phyloP scores from a whole-genome alignment of 2,888 invertebrate species.

The Temnothorax rugatulus region DNA sequence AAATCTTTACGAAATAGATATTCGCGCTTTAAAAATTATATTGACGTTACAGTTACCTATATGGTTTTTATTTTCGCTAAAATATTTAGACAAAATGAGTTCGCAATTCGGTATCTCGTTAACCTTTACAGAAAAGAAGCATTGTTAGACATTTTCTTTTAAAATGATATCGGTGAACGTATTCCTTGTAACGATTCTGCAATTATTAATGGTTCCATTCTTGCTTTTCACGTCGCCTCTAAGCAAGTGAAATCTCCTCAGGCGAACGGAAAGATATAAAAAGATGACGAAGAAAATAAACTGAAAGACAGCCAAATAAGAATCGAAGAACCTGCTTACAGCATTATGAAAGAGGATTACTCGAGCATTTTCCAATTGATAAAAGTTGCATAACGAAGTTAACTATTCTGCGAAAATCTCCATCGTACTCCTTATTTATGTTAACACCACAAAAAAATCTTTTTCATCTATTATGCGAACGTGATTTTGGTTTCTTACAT shows the following conservation, averaged over 20 bases:
- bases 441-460: background rate
- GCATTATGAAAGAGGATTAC: background rate
- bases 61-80: background rate
- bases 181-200: slow-evolving; percentile 13
- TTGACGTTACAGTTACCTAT: background rate
- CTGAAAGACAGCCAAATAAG: slow-evolving; percentile 8
- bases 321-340: background rate
- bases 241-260: slow-evolving; percentile 24
- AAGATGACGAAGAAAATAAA: slow-evolving; percentile 38
- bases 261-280: slow-evolving; percentile 18
- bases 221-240: slow-evolving; percentile 7
- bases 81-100: background rate
- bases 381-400: slow-evolving; percentile 19
- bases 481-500: background rate
- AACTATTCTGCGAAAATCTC: background rate
- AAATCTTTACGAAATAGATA: background rate
- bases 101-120: background rate
- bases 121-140: background rate
- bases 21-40: background rate
- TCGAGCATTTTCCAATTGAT: slow-evolving; percentile 15
- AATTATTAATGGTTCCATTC: slow-evolving; percentile 35
- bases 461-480: background rate
- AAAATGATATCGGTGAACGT: background rate
- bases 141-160: background rate
- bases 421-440: slow-evolving; percentile 4